Conservation (phyloP, 2,797 vertebrate genomes). For the Phyllotis vaccarum region DNA sequence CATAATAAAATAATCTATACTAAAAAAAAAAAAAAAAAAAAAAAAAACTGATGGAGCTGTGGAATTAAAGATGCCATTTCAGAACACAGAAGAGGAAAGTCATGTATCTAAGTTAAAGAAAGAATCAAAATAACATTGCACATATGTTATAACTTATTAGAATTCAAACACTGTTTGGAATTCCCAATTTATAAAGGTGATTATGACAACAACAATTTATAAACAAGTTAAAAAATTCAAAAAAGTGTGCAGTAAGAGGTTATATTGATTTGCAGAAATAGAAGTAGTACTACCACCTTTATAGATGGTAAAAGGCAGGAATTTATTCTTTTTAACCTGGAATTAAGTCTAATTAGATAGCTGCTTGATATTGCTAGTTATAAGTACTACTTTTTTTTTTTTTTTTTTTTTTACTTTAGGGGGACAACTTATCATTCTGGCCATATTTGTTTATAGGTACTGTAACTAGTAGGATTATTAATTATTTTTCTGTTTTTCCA, state of each 20-base stretch:
- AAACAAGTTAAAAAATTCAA: neutral
- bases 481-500: neutral
- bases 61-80: constrained; percentile 35
- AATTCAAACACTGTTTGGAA: neutral
- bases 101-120: neutral
- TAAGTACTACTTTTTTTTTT: neutral
- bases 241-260: neutral
- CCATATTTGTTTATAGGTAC: neutral
- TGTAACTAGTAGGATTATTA: neutral
- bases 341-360: neutral
- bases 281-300: neutral
- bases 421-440: too few species aligned
- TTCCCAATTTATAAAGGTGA: constrained; percentile 35
- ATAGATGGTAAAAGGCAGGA: neutral
- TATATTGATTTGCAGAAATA: neutral
- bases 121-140: neutral
- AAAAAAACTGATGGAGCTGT: constrained; percentile 56
- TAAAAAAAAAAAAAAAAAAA: constrained; percentile 46
- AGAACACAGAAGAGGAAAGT: constrained; percentile 65
- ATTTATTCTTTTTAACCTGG: neutral
- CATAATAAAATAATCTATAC: constrained; percentile 80
- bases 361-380: neutral
- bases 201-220: neutral
- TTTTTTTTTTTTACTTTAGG: too few species aligned
- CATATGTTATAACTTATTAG: neutral